Evolutionary conservation across 30 jellyfish, hydroid and myxozoan species (phyloP).

Genomic region (Nemopilema nomurai): DNA sequence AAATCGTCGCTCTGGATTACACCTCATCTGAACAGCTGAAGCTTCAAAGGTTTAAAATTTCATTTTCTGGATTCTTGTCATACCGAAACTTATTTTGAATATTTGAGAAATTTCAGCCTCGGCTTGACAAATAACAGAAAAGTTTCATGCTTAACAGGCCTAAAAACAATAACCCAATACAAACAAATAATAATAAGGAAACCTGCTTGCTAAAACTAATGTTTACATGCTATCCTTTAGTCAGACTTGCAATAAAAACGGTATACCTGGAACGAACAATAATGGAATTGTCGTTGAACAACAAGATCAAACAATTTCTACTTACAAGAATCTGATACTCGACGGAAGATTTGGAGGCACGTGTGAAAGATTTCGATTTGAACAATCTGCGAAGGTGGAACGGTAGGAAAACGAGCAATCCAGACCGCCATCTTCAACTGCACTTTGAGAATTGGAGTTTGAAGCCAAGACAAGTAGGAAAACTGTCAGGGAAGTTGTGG

Average conservation of each 20-base stretch:
- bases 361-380: constrained; percentile 24
- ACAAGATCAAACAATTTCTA: background rate
- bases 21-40: background rate
- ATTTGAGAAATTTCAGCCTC: background rate
- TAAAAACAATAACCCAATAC: background rate
- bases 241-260: background rate
- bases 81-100: background rate
- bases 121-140: background rate
- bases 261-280: background rate
- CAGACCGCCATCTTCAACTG: background rate
- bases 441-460: background rate
- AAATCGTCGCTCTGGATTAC: too few species aligned
- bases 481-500: background rate
- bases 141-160: background rate
- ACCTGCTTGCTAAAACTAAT: background rate
- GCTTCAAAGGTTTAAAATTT: background rate
- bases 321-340: constrained; percentile 47
- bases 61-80: background rate
- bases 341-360: constrained; percentile 42
- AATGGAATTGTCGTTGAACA: background rate
- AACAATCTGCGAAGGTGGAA: constrained; percentile 46
- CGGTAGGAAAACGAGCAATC: constrained; percentile 9
- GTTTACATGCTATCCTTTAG: background rate
- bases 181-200: background rate
- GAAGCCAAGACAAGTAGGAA: background rate